Evolutionary conservation across 1,140 invertebrate species (phyloP).

Genomic region (Drosophila quadrilineata): DNA sequence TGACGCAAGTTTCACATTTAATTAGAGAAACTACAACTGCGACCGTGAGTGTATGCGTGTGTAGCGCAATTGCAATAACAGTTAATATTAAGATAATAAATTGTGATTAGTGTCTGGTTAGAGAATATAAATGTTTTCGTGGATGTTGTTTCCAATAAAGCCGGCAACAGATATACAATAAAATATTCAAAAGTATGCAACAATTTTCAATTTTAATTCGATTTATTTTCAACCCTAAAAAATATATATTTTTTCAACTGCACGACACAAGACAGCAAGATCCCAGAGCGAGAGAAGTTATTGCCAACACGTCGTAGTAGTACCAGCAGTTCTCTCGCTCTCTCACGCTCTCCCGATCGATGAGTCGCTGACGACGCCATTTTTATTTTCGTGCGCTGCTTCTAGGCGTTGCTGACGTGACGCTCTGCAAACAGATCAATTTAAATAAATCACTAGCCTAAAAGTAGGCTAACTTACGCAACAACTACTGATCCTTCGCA

Average conservation of each 20-base stretch:
- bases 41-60: constrained; percentile 7
- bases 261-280: constrained; percentile 1
- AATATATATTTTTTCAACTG: constrained; percentile 58
- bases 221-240: constrained; percentile 69
- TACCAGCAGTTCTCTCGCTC: constrained; percentile 32
- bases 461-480: constrained; percentile 57
- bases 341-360: constrained; percentile 44
- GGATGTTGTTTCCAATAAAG: constrained; percentile 24
- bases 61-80: constrained; percentile 8
- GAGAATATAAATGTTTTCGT: background rate
- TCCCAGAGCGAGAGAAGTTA: constrained; percentile 48
- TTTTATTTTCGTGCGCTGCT: constrained; percentile 57
- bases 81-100: background rate
- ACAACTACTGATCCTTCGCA: constrained; percentile 39
- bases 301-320: no score
- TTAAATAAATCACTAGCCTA: constrained; percentile 60
- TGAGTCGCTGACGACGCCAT: constrained; percentile 53
- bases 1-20: constrained; percentile 40
- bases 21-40: constrained; percentile 30
- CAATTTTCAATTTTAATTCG: constrained; percentile 51
- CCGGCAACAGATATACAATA: constrained; percentile 50
- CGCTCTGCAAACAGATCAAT: constrained; percentile 52
- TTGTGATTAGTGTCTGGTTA: background rate
- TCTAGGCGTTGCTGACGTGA: constrained; percentile 77
- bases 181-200: constrained; percentile 74